These are phyloP conservation scores for Aplochiton taeniatus DNA, from an alignment of 2,797 vertebrate species.

Conservation along the genomic window DNA sequence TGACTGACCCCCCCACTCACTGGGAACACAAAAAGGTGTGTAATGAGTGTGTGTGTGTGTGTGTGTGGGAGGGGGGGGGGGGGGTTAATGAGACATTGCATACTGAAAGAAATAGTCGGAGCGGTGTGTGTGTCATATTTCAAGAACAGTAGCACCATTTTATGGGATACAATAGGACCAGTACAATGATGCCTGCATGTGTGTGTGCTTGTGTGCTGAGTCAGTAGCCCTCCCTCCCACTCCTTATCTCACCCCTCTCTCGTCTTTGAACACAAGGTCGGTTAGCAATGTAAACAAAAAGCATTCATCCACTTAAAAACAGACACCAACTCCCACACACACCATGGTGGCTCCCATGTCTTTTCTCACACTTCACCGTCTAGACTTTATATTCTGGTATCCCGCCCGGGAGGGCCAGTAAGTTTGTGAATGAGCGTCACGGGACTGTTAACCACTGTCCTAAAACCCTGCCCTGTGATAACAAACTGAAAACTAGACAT, in stretches of 20 bases:
- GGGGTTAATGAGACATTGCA: neutral
- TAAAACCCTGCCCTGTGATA: too few species aligned
- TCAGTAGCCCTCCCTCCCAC: slow-evolving; percentile 1
- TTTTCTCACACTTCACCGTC: slow-evolving; percentile 12
- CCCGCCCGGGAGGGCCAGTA: slow-evolving; percentile 6
- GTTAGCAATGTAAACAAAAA: slow-evolving; percentile 22
- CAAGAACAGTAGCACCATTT: slow-evolving; percentile 12
- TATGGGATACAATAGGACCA: slow-evolving; percentile 28
- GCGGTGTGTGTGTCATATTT: slow-evolving; percentile 1
- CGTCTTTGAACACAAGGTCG: slow-evolving; percentile 48
- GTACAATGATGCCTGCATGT: slow-evolving; percentile 17
- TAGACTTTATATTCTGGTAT: slow-evolving; percentile 15
- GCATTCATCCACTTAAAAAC: slow-evolving; percentile 30
- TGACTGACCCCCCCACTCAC: neutral
- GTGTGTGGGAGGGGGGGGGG: neutral
- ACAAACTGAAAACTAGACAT: too few species aligned
- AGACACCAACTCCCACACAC: slow-evolving; percentile 16
- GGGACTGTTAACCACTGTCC: too few species aligned
- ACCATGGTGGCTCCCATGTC: neutral
- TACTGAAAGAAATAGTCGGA: slow-evolving; percentile 29
- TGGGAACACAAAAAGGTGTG: neutral
- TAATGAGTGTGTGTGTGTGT: neutral
- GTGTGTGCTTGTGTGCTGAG: slow-evolving; percentile 34
- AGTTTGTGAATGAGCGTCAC: too few species aligned
- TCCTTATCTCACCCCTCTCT: slow-evolving; percentile 11